These are phyloP conservation scores for Mya arenaria DNA, from an alignment of 1,140 invertebrate species.

Conservation along the genomic window DNA sequence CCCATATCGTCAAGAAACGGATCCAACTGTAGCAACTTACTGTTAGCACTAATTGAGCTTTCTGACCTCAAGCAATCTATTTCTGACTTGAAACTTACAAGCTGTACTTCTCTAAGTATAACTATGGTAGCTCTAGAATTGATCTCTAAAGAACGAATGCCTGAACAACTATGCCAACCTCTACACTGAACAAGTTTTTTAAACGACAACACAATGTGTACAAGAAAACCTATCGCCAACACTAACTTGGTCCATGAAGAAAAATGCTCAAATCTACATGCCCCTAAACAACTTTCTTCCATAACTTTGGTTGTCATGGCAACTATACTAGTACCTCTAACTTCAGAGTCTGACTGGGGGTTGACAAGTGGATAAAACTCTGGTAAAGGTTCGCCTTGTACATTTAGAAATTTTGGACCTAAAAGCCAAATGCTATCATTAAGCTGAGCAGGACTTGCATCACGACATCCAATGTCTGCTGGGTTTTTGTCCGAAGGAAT, in stretches of 20 bases:
- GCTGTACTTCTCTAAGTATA: constrained; percentile 4
- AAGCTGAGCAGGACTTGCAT: not conserved
- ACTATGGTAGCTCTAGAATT: not conserved
- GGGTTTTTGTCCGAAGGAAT: constrained; percentile 51
- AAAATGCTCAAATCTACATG: constrained; percentile 33
- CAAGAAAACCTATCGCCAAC: constrained; percentile 7
- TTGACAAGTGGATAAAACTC: constrained; percentile 23
- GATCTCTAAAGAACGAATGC: not conserved
- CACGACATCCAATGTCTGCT: constrained; percentile 53
- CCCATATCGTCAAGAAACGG: constrained; percentile 7
- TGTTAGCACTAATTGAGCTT: not conserved
- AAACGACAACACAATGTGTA: constrained; percentile 9
- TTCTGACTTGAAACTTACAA: constrained; percentile 16
- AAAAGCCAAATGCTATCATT: constrained; percentile 7
- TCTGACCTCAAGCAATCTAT: not conserved
- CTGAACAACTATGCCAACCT: constrained; percentile 2
- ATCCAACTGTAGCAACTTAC: not conserved
- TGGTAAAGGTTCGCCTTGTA: not conserved
- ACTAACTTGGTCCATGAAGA: constrained; percentile 32
- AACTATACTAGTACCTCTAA: not conserved
- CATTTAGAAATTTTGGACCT: constrained; percentile 29
- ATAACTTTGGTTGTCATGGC: constrained; percentile 4
- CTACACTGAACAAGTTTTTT: constrained; percentile 1
- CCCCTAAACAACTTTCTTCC: not conserved
- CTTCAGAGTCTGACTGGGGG: constrained; percentile 36